Percentiles rank a stretch among this genome's conserved stretches.
Conservation (phyloP, 2,888 invertebrate species). For the Laspeyria flexula region DNA sequence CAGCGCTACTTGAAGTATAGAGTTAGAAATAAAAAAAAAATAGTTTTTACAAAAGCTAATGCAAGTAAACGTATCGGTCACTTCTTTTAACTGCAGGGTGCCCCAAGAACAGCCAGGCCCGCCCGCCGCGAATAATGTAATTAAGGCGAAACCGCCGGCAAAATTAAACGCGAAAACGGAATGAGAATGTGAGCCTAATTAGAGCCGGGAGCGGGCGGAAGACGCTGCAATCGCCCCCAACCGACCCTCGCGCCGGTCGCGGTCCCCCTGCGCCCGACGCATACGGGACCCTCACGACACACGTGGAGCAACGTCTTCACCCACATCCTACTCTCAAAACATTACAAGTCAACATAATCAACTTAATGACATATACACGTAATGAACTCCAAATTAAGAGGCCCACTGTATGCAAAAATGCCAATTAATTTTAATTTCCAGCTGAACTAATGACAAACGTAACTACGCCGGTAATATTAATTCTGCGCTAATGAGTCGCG, state of each 20-base stretch:
- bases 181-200: constrained; percentile 88
- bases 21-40: no score
- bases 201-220: constrained; percentile 73
- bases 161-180: constrained; percentile 87
- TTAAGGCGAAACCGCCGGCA: constrained; percentile 85
- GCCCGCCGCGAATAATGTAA: constrained; percentile 84
- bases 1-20: no score
- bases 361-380: constrained; percentile 25
- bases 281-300: constrained; percentile 11
- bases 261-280: constrained; percentile 19
- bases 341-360: constrained; percentile 12
- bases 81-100: constrained; percentile 57
- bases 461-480: constrained; percentile 38
- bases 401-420: constrained; percentile 25
- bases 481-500: constrained; percentile 45
- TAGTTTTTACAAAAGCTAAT: constrained; percentile 30
- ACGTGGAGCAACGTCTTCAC: constrained; percentile 17
- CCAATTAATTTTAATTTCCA: constrained; percentile 46
- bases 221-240: constrained; percentile 55
- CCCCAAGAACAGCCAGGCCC: constrained; percentile 56
- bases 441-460: constrained; percentile 38
- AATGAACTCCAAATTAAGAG: constrained; percentile 24
- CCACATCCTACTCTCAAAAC: constrained; percentile 7
- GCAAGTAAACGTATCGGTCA: constrained; percentile 58
- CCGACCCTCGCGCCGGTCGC: constrained; percentile 9